Conservation (phyloP, 2,113 vertebrate species). For the Ursus arctos region DNA sequence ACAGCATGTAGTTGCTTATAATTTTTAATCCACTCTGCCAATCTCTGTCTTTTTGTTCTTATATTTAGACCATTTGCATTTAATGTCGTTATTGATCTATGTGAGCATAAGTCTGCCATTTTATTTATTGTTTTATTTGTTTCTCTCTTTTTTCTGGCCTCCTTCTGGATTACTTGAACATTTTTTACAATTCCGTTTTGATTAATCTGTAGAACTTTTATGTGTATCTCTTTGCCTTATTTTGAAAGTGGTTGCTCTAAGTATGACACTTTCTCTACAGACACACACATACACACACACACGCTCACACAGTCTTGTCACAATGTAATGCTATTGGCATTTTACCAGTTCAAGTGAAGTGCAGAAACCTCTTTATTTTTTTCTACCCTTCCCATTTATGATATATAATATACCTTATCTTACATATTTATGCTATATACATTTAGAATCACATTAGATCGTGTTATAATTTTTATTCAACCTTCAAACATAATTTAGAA, state of each 20-base stretch:
- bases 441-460: not conserved
- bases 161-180: not conserved
- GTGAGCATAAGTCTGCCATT: not conserved
- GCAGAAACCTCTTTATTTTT: not conserved
- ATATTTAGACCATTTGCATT: not conserved
- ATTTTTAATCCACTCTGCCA: not conserved
- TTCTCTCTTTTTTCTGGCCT: not conserved
- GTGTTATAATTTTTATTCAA: not conserved
- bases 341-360: not conserved
- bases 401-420: not conserved
- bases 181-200: slow-evolving; percentile 44
- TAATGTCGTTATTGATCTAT: not conserved
- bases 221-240: not conserved
- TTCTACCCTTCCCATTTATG: not conserved
- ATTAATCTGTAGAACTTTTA: not conserved
- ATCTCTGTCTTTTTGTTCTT: not conserved
- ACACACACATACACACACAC: not conserved
- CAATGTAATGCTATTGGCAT: not conserved
- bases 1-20: not conserved
- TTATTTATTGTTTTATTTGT: not conserved
- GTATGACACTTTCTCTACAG: not conserved
- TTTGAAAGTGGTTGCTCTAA: not conserved
- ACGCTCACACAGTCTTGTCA: not conserved
- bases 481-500: not conserved
- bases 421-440: not conserved